Base-by-base conservation (phyloP, 2,113 vertebrate genomes). In the Polypterus bichir region DNA sequence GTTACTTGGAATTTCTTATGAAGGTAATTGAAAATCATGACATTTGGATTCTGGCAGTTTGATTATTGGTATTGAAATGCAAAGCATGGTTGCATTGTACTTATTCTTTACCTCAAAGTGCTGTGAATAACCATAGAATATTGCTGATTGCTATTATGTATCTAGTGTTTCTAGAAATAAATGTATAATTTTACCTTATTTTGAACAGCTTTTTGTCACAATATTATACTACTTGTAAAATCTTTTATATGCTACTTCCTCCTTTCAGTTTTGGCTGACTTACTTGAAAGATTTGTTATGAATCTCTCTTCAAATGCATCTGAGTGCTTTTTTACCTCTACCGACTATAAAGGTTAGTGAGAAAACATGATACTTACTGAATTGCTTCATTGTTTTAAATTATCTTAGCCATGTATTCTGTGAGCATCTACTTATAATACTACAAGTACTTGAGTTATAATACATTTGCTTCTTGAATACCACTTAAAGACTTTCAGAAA, bases 231-330 rank as follows among this genome's bases (percentile, higher is more conserved):
- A 44, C 61, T 51, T 9, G 10, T 59, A 47, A 62, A 55, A 47
- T 8, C 27, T 27, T 27, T 27, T 27, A 27, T 27, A 27, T 7
- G 6, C 27, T 46, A 48, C 47, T 48, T 66, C 66, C 76, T 73
- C 74, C 63, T 74, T 77, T 10, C 79, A 97, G 94, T 81, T 72
- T 74, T 95, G 75, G 80, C 79, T 65, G 89, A 94, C 75, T 82
- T 97, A 71, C 83, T 96, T 75, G 89, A 93, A 75, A 86, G 74
- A 54, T 85, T 86, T 2, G 88, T 93, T 64, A 70, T 74, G 45
- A 82, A 81, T 80, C 82, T 92, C 65, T 89, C 86, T 57, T 81
- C 75, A 73, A 88, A 71, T 47, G 66, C 52, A 44, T 64, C 74
- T 1, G 84, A 91, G 64, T 81, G 87, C 73, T 89, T 82, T 78